These are phyloP conservation scores for Grammomys surdaster DNA, from an alignment of 2,113 vertebrate genomes.

Conservation along the genomic window DNA sequence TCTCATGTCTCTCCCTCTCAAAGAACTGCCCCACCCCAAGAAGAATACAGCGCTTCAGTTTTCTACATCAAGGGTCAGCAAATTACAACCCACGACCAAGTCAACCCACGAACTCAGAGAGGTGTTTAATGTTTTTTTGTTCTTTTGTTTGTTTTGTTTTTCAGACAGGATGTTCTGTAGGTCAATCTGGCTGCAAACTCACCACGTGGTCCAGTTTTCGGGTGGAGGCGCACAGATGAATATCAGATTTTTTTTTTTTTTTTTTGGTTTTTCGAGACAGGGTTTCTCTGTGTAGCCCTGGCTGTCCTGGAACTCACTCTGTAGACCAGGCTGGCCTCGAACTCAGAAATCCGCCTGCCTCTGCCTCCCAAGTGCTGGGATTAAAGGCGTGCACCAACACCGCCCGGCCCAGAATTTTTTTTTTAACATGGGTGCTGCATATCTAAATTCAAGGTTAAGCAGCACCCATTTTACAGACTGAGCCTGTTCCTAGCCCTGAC, in stretches of 20 bases:
- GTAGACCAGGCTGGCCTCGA: too few relatives aligned
- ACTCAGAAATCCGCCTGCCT: too few relatives aligned
- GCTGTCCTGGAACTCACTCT: too few relatives aligned
- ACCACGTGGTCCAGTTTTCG: background rate
- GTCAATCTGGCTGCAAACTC: background rate
- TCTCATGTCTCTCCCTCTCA: background rate
- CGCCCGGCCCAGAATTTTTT: background rate
- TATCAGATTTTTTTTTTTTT: background rate
- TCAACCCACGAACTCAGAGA: background rate
- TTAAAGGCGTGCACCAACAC: too few relatives aligned
- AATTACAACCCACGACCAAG: background rate
- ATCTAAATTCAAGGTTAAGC: background rate
- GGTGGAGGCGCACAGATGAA: background rate
- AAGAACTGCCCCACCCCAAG: background rate
- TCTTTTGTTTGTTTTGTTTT: background rate
- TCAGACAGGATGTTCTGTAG: background rate
- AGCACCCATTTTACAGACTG: background rate
- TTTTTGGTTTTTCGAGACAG: too few relatives aligned
- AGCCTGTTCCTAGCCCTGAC: background rate
- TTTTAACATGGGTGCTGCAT: background rate
- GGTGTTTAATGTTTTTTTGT: conserved; percentile 2
- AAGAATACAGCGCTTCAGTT: conserved; percentile 33
- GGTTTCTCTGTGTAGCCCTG: too few relatives aligned
- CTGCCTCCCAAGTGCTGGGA: too few relatives aligned
- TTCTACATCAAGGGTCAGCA: background rate